Evolutionary conservation across 2,888 invertebrate species (phyloP).

Genomic region (Plebejus melissa): DNA sequence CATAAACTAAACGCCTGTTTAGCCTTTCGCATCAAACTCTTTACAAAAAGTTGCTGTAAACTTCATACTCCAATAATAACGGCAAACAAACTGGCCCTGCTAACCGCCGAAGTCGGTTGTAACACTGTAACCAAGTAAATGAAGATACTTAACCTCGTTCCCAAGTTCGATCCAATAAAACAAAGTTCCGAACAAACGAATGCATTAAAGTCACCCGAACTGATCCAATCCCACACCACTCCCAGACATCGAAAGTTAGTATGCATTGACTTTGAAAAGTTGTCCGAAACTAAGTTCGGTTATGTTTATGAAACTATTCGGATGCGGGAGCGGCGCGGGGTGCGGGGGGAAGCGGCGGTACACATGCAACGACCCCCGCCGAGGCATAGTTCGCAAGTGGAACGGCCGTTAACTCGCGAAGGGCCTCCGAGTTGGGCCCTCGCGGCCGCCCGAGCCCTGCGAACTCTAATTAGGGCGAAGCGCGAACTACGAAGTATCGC

Average conservation of each 20-base stretch:
- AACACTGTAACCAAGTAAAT: conserved; percentile 48
- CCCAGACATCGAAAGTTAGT: conserved; percentile 77
- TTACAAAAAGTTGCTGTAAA: background rate
- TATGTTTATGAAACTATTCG: conserved; percentile 80
- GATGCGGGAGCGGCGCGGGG: conserved; percentile 69
- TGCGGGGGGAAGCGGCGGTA: conserved; percentile 53
- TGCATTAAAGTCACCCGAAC: conserved; percentile 75
- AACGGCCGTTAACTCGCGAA: conserved; percentile 38
- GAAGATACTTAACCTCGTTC: conserved; percentile 64
- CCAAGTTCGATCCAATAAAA: conserved; percentile 71
- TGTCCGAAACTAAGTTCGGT: conserved; percentile 79
- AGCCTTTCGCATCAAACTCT: background rate
- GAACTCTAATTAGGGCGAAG: conserved; percentile 59
- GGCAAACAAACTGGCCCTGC: background rate
- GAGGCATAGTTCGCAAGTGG: conserved; percentile 77
- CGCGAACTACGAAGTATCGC: conserved; percentile 76
- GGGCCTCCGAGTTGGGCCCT: conserved; percentile 30
- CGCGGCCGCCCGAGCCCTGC: conserved; percentile 42
- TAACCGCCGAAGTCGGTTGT: background rate
- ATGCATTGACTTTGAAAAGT: conserved; percentile 80
- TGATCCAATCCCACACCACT: conserved; percentile 78
- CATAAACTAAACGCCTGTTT: background rate
- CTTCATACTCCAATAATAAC: background rate
- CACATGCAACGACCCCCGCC: conserved; percentile 78
- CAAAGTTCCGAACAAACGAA: conserved; percentile 76